A percentile compares a stretch with the other conserved stretches of the same genome.
These are phyloP conservation scores for Tetragnatha versicolor DNA, from an alignment of 1,140 invertebrate genomes.

Conservation along the genomic window DNA sequence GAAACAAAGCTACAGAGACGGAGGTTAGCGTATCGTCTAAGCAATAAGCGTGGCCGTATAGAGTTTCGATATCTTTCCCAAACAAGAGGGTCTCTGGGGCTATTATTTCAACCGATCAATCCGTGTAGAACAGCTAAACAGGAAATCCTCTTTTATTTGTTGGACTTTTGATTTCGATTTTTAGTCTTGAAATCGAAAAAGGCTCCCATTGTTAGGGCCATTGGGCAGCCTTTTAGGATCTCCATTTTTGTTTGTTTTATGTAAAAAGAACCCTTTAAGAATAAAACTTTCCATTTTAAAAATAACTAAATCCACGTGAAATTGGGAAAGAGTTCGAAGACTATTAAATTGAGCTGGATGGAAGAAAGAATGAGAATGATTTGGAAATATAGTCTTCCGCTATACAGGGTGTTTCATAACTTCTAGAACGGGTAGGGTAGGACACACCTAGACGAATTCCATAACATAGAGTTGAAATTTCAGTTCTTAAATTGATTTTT, in stretches of 20 bases:
- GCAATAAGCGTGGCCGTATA: conserved; percentile 17
- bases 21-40: conserved; percentile 8
- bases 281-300: not conserved
- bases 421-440: no score
- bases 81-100: conserved; percentile 13
- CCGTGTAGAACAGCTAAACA: conserved; percentile 24
- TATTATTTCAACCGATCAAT: conserved; percentile 26
- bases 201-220: conserved; percentile 6
- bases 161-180: conserved; percentile 21
- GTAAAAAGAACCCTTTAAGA: not conserved
- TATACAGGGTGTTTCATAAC: no score
- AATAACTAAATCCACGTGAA: conserved; percentile 10
- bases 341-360: conserved; percentile 21
- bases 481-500: no score
- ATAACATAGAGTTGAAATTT: no score
- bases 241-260: not conserved
- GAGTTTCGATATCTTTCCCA: conserved; percentile 21
- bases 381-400: no score
- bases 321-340: not conserved
- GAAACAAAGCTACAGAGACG: not conserved
- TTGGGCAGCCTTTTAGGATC: conserved; percentile 2
- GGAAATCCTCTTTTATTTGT: conserved; percentile 15
- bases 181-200: conserved; percentile 19
- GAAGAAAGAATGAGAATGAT: no score
- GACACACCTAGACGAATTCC: no score